These are phyloP conservation scores for Ameiurus melas DNA, from an alignment of 2,113 vertebrate genomes.

Conservation along the genomic window DNA sequence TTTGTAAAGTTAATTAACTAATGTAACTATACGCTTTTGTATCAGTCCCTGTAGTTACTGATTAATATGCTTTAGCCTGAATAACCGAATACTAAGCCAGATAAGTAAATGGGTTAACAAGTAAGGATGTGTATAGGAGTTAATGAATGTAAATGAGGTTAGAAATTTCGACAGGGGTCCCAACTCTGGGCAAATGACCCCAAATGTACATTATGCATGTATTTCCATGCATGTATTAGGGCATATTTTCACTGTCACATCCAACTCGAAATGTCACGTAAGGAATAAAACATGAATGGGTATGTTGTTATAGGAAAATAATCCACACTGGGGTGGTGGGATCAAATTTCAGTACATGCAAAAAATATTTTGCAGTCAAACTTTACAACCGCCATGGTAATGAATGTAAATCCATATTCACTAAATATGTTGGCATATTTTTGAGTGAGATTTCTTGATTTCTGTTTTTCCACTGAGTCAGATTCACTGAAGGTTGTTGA, in stretches of 20 bases:
- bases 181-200: not conserved
- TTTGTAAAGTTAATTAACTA: not conserved
- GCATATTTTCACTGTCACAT: too few species aligned
- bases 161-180: not conserved
- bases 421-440: not conserved
- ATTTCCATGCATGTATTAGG: too few species aligned
- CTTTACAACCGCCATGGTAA: not conserved
- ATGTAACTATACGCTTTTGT: not conserved
- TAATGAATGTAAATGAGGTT: not conserved
- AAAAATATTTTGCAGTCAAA: not conserved
- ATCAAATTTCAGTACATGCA: not conserved
- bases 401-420: not conserved
- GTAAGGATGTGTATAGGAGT: not conserved
- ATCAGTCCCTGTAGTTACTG: not conserved
- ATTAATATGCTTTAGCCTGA: not conserved
- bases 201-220: not conserved
- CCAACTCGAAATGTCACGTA: not conserved
- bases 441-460: not conserved
- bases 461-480: not conserved
- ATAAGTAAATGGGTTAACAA: not conserved
- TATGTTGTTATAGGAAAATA: not conserved
- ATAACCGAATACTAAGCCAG: not conserved
- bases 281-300: not conserved
- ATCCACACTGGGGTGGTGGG: not conserved
- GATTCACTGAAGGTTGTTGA: not conserved